phyloP scores from a whole-genome alignment of 2,113 vertebrate genomes.

The Nannospalax galili region DNA sequence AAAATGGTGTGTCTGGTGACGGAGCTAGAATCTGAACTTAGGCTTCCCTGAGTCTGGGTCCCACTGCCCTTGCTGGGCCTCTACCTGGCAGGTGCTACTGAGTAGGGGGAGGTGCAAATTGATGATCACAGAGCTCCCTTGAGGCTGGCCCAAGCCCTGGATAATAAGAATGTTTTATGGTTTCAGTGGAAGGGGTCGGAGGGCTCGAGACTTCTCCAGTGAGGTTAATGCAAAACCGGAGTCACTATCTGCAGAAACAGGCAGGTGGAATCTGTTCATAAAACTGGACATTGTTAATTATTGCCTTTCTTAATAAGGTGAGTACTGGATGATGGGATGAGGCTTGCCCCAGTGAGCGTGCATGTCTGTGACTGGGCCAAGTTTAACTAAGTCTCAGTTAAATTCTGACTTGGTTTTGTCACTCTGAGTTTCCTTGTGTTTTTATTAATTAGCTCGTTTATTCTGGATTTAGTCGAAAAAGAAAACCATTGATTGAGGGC shows the following conservation, averaged over 20 bases:
- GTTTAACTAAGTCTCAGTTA: not conserved
- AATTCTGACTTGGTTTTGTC: not conserved
- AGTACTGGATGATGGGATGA: not conserved
- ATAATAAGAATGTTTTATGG: constrained; percentile 39
- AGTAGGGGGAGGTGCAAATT: not conserved
- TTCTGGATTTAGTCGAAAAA: not conserved
- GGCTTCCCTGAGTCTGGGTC: not conserved
- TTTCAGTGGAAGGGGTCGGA: constrained; percentile 73
- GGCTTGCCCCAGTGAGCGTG: accelerated
- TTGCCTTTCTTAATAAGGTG: constrained; percentile 48
- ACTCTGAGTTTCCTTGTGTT: not conserved
- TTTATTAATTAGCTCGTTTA: not conserved
- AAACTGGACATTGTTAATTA: constrained; percentile 55
- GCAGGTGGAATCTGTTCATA: not conserved
- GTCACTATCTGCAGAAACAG: constrained; percentile 41
- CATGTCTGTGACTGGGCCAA: not conserved
- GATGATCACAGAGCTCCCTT: constrained; percentile 39
- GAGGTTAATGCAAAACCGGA: constrained; percentile 73
- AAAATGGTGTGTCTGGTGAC: accelerated
- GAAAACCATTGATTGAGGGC: not conserved
- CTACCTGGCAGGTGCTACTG: not conserved
- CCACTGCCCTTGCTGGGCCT: not conserved
- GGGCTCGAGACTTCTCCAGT: constrained; percentile 74
- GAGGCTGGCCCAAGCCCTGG: constrained; percentile 51
- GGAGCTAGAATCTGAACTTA: constrained; percentile 7